These are phyloP conservation scores for Catharus minimus DNA, from an alignment of 2,113 vertebrate species.

Conservation along the genomic window DNA sequence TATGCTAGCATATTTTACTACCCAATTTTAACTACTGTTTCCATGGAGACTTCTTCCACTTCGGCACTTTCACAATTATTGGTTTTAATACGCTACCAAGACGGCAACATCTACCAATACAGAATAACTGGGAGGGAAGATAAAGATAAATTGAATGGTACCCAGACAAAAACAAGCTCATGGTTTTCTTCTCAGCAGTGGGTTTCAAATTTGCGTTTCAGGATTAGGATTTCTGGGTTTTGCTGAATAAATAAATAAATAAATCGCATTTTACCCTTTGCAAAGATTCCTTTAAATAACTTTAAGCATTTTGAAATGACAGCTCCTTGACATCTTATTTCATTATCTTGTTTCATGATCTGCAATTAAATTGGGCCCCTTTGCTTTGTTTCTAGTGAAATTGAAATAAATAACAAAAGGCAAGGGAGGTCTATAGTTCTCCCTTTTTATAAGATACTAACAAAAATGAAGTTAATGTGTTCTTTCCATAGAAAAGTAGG, in stretches of 20 bases:
- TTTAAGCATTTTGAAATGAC: neutral
- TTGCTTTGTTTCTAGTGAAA: neutral
- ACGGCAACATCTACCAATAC: neutral
- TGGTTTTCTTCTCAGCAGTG: neutral
- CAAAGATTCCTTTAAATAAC: neutral
- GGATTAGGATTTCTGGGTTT: neutral
- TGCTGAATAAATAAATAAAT: neutral
- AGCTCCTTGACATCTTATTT: neutral
- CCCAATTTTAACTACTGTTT: neutral
- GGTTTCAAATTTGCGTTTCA: neutral
- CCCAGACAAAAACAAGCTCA: neutral
- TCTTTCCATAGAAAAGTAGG: neutral
- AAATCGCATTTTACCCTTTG: neutral
- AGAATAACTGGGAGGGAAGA: neutral
- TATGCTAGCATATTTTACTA: neutral
- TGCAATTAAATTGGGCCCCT: neutral
- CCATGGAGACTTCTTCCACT: neutral
- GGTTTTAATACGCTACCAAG: neutral
- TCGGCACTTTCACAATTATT: neutral
- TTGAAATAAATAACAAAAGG: neutral
- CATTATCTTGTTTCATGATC: neutral
- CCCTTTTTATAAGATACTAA: neutral
- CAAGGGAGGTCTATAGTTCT: neutral
- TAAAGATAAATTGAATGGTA: neutral
- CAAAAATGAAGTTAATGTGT: neutral